Evolutionary conservation across 2,888 invertebrate genomes (phyloP).

Genomic region (Biston betularia): DNA sequence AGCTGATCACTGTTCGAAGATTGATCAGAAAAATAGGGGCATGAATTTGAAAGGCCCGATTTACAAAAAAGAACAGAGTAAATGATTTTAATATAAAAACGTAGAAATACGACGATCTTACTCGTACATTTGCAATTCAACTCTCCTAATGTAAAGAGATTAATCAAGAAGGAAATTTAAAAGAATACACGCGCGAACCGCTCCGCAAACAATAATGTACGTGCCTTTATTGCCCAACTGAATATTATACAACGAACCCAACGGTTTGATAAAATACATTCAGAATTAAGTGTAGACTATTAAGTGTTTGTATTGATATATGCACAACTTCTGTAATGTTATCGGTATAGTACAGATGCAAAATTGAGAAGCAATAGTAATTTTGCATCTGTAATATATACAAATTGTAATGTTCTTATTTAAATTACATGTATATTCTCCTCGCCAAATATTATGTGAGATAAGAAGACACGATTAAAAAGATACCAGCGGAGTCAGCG

Average conservation of each 20-base stretch:
- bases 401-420: not conserved
- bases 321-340: not conserved
- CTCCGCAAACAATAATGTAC: constrained; percentile 46
- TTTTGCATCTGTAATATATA: too few species aligned
- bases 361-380: not conserved
- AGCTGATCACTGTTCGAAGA: not conserved
- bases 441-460: constrained; percentile 34
- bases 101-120: not conserved
- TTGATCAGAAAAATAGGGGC: too few species aligned
- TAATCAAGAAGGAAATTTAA: constrained; percentile 42
- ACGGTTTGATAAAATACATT: constrained; percentile 13
- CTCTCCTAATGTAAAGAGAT: constrained; percentile 6
- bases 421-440: not conserved
- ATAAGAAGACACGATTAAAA: constrained; percentile 50
- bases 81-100: not conserved
- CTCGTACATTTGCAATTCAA: not conserved
- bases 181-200: constrained; percentile 43
- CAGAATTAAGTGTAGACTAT: not conserved
- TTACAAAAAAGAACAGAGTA: not conserved
- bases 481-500: constrained; percentile 41
- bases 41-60: not conserved
- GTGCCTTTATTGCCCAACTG: constrained; percentile 39
- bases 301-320: not conserved
- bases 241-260: constrained; percentile 27
- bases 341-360: not conserved